Conservation (phyloP, 2,888 invertebrate species). For the Zaprionus lineosus region DNA sequence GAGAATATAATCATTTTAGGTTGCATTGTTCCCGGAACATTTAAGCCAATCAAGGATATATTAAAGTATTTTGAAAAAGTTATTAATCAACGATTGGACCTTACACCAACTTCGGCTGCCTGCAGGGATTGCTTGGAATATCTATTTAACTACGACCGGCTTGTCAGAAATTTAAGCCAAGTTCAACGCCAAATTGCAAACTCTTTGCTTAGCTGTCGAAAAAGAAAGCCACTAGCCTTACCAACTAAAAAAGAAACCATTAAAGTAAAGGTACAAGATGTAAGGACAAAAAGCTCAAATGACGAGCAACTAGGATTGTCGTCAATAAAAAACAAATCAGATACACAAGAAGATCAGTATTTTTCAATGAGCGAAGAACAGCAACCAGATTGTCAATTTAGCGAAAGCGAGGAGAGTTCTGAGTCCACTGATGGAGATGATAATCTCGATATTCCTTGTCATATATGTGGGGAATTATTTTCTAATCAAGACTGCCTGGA, state of each 20-base stretch:
- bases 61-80: constrained; percentile 63
- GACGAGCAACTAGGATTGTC: background rate
- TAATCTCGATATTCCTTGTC: constrained; percentile 58
- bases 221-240: constrained; percentile 21
- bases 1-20: constrained; percentile 41
- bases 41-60: constrained; percentile 64
- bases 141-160: constrained; percentile 62
- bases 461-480: constrained; percentile 64
- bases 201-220: constrained; percentile 55
- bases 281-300: constrained; percentile 1
- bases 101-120: constrained; percentile 56
- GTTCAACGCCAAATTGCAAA: constrained; percentile 65
- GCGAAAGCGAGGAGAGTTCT: constrained; percentile 48
- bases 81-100: constrained; percentile 57
- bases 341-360: constrained; percentile 18
- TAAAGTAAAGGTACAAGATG: constrained; percentile 27
- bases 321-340: background rate
- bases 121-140: constrained; percentile 66
- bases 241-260: constrained; percentile 21
- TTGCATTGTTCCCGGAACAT: constrained; percentile 63
- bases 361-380: constrained; percentile 17
- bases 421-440: constrained; percentile 51
- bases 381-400: constrained; percentile 34
- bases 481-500: constrained; percentile 59
- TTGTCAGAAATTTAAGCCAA: constrained; percentile 65